These are phyloP conservation scores for Limosa lapponica DNA, from an alignment of 2,797 vertebrate species.

Conservation along the genomic window DNA sequence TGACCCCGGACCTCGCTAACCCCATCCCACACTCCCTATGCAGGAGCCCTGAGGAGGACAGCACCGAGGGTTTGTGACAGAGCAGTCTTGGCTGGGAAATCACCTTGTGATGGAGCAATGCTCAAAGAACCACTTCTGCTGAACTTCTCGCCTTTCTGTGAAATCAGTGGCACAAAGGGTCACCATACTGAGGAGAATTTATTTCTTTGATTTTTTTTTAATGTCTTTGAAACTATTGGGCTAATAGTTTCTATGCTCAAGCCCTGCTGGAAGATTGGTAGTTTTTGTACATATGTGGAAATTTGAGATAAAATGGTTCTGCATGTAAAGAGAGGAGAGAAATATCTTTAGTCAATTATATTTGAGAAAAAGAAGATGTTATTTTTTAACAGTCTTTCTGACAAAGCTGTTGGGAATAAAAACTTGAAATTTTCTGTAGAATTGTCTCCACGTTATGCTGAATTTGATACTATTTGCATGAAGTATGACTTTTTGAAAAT, in stretches of 20 bases:
- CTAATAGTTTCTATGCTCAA: neutral
- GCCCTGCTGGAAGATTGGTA: neutral
- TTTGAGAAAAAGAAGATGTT: neutral
- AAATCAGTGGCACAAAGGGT: neutral
- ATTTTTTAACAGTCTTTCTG: neutral
- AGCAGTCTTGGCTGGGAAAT: neutral
- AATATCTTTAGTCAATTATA: neutral
- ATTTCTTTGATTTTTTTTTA: neutral
- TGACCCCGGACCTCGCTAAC: accelerated
- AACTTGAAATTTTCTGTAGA: neutral
- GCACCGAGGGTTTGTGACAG: neutral
- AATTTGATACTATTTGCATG: neutral
- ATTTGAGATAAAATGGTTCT: neutral
- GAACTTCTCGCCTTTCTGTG: neutral
- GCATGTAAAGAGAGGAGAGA: neutral
- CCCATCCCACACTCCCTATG: accelerated
- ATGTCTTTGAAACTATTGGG: neutral
- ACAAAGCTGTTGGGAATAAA: neutral
- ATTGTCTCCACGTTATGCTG: neutral
- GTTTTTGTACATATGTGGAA: neutral
- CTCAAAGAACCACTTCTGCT: neutral
- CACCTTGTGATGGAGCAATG: neutral
- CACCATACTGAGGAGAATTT: neutral
- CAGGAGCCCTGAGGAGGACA: neutral
- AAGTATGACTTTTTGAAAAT: neutral